Base-by-base conservation (phyloP, 2,888 invertebrate species). In the Mesoligia furuncula region DNA sequence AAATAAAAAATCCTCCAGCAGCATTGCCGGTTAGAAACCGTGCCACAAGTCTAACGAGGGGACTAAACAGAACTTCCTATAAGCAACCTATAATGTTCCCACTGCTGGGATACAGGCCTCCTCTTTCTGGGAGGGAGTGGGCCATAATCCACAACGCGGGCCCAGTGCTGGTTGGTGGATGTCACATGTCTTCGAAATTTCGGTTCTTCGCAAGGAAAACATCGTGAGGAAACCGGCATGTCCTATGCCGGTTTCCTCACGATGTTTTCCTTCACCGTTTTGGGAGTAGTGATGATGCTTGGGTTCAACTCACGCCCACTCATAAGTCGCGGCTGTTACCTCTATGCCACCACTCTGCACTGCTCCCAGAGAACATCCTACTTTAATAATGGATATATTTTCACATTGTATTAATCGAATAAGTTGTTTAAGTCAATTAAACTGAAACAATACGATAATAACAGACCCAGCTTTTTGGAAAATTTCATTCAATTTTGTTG, bases 401-500 rank as follows among this genome's bases (percentile, higher is more conserved):
- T 57, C 54, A 57, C n/a, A 11, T 57, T 57, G 11, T 57, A 54
- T 64, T 75, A 75, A 70, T 78, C 24, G 67, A 87, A 75, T 79
- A 72, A 77, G 36, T 79, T 77, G 39, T 75, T 77, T 39, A 66
- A 68, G 71, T 67, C 70, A 85, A 88, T 87, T 83, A 79, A 77
- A 74, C 65, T 76, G 27, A 73, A 75, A 79, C 75, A 67, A 78
- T 80, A 80, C 70, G 68, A 81, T 79, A 83, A 73, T 79, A 87
- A 75, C 66, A 67, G 59, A 36, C 57, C 70, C 72, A 67, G 77
- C 79, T 78, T 86, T 85, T 88, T 80, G 84, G 80, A 61, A 87
- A 80, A 82, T 83, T 88, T 77, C 74, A 79, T 80, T n/a, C n/a
- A n/a, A n/a, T n/a, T n/a, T 84, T 79, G 75, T 88, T 86, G 85